Conservation (phyloP, 2,797 vertebrate genomes). For the Salmo trutta region DNA sequence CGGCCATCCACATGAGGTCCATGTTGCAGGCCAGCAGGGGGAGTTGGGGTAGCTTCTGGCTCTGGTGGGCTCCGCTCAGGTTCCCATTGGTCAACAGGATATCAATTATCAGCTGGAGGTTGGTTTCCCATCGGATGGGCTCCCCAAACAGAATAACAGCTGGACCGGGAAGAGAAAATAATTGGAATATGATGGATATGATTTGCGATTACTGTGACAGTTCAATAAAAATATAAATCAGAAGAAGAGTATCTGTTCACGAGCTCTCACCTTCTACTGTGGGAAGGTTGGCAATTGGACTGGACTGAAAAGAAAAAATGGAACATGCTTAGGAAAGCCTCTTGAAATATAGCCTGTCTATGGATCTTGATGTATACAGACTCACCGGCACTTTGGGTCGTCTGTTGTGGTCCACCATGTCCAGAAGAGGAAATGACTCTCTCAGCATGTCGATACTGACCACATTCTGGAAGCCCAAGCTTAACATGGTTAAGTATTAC, state of each 20-base stretch:
- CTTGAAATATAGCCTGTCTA: not conserved
- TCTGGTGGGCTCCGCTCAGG: conserved; percentile 74
- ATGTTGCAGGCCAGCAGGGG: conserved; percentile 91
- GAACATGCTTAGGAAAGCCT: not conserved
- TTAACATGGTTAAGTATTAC: conserved; percentile 58
- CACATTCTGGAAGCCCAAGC: conserved; percentile 87
- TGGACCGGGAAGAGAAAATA: conserved; percentile 36
- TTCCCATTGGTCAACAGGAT: conserved; percentile 85
- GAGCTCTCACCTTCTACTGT: conserved; percentile 83
- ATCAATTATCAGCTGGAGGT: conserved; percentile 89
- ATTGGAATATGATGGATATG: not conserved
- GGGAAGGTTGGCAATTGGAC: conserved; percentile 76
- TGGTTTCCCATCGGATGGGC: conserved; percentile 92
- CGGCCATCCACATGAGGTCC: conserved; percentile 95
- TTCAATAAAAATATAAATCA: not conserved
- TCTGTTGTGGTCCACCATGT: conserved; percentile 90
- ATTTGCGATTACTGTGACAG: not conserved
- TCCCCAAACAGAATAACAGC: conserved; percentile 90
- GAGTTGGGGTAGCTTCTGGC: conserved; percentile 74
- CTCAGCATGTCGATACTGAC: conserved; percentile 85
- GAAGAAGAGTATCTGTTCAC: not conserved
- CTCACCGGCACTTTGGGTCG: conserved; percentile 81
- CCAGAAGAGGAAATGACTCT: conserved; percentile 86
- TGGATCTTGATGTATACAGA: not conserved
- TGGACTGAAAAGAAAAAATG: conserved; percentile 74